These are phyloP conservation scores for Trichopria drosophilae DNA, from an alignment of 2,888 invertebrate species.

Conservation along the genomic window DNA sequence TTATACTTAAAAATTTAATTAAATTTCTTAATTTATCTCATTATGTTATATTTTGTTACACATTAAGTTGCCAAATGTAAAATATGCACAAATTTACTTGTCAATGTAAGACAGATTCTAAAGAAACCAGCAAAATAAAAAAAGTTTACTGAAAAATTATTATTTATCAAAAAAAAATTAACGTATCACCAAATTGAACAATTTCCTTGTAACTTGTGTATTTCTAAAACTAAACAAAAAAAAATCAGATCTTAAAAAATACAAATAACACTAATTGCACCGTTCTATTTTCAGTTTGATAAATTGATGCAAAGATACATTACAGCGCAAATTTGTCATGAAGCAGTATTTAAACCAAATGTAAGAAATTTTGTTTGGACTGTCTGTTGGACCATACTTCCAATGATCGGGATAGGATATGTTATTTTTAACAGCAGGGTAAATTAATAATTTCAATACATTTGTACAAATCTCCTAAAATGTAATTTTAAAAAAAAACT, in stretches of 20 bases:
- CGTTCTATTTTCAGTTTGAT: constrained; percentile 72
- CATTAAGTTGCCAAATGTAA: too few species aligned
- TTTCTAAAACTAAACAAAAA: background rate
- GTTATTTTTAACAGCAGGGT: constrained; percentile 23
- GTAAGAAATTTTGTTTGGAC: constrained; percentile 61
- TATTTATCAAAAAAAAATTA: background rate
- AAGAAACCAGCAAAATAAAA: too few species aligned
- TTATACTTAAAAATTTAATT: background rate
- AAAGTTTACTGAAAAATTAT: background rate
- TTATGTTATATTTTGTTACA: background rate
- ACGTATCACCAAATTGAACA: background rate
- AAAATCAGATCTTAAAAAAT: background rate
- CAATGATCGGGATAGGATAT: constrained; percentile 64
- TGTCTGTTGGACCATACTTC: constrained; percentile 58
- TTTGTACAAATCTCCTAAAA: background rate
- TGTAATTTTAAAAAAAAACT: background rate
- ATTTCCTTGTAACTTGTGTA: constrained; percentile 38
- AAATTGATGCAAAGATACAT: constrained; percentile 74
- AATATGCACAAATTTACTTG: too few species aligned
- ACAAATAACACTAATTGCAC: background rate
- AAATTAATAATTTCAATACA: constrained; percentile 3
- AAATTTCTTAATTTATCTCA: background rate
- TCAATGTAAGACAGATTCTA: too few species aligned
- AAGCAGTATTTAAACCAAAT: constrained; percentile 71
- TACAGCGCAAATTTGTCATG: constrained; percentile 69